Percentiles rank a stretch among this genome's conserved stretches.
phyloP scores from a whole-genome alignment of 2,888 invertebrate species.

The Luffia ferchaultella region DNA sequence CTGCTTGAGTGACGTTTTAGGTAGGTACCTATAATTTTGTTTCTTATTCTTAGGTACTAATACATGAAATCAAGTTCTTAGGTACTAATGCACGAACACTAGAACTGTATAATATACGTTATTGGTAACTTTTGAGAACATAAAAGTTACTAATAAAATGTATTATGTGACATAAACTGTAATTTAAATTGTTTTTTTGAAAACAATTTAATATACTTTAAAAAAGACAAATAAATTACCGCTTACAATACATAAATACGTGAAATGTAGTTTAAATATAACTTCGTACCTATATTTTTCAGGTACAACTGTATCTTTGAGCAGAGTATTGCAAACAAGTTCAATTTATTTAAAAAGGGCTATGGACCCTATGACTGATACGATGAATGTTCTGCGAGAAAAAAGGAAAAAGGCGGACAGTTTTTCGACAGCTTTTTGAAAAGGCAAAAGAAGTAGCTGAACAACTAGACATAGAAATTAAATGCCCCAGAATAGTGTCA shows the following conservation, averaged over 20 bases:
- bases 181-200: neutral
- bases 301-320: constrained; percentile 12
- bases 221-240: too few species aligned
- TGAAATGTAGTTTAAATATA: too few species aligned
- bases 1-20: constrained; percentile 11
- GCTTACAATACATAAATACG: too few species aligned
- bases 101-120: too few species aligned
- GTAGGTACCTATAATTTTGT: constrained; percentile 8
- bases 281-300: constrained; percentile 7
- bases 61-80: neutral
- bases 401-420: constrained; percentile 18
- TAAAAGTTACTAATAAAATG: too few species aligned
- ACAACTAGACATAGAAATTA: constrained; percentile 18
- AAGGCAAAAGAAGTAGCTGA: constrained; percentile 19
- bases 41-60: constrained; percentile 7
- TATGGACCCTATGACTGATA: constrained; percentile 19
- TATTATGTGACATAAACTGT: too few species aligned
- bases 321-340: constrained; percentile 13
- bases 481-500: constrained; percentile 17
- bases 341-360: constrained; percentile 21
- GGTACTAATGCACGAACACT: too few species aligned
- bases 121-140: too few species aligned
- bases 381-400: constrained; percentile 15
- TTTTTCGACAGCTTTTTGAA: constrained; percentile 18
- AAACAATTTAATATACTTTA: too few species aligned